Evolutionary conservation across 2,888 invertebrate species (phyloP).

Genomic region (Helleia helle): DNA sequence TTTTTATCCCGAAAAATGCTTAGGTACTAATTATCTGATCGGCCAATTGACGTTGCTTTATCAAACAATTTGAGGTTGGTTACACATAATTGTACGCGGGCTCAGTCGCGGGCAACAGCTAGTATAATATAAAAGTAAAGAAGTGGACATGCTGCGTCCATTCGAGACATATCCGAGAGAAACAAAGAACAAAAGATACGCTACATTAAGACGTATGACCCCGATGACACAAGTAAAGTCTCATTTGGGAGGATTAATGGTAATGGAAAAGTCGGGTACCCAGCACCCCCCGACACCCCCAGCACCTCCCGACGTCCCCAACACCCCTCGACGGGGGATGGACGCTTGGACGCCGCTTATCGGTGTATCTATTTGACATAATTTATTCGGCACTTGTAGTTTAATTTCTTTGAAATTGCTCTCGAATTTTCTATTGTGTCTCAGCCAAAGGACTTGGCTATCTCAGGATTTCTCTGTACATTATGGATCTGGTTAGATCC

Average conservation of each 20-base stretch:
- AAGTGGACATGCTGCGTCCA: too few species aligned
- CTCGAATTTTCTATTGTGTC: background rate
- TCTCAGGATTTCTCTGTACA: too few species aligned
- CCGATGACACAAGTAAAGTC: slow-evolving; percentile 38
- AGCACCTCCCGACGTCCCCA: too few species aligned
- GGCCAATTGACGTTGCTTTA: too few species aligned
- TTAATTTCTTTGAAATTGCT: slow-evolving; percentile 12
- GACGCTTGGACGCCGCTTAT: slow-evolving; percentile 22
- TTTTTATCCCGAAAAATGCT: too few species aligned
- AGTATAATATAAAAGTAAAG: too few species aligned
- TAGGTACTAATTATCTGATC: too few species aligned
- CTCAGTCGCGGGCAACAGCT: too few species aligned
- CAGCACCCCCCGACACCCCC: slow-evolving; percentile 17
- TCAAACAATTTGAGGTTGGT: too few species aligned
- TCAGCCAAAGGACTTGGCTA: too few species aligned
- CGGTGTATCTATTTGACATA: slow-evolving; percentile 20
- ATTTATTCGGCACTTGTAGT: slow-evolving; percentile 18
- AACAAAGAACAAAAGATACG: slow-evolving; percentile 29
- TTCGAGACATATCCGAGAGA: slow-evolving; percentile 11
- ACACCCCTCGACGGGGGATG: slow-evolving; percentile 17
- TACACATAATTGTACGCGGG: too few species aligned
- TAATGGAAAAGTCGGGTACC: slow-evolving; percentile 47
- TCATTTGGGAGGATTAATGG: slow-evolving; percentile 43
- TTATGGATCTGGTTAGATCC: too few species aligned
- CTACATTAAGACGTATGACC: slow-evolving; percentile 38